phyloP scores from a whole-genome alignment of 2,888 invertebrate species.

The Drosophila gaucha region DNA sequence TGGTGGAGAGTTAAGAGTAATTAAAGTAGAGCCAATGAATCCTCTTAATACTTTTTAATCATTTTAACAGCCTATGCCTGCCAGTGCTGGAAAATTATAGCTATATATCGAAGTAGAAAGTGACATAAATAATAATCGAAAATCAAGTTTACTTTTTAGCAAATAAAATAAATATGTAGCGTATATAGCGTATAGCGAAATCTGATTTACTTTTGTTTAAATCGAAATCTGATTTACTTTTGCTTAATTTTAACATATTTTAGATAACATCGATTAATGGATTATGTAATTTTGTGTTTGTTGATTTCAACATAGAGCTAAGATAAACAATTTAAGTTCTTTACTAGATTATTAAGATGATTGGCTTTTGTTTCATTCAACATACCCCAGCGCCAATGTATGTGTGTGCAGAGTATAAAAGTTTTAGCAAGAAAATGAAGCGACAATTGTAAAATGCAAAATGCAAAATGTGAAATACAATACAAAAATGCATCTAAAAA shows the following conservation, averaged over 20 bases:
- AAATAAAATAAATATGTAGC: too few relatives aligned
- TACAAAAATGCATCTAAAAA: constrained; percentile 60
- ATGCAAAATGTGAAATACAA: constrained; percentile 39
- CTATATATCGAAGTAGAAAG: background rate
- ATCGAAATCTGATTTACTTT: too few relatives aligned
- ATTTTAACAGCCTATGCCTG: background rate
- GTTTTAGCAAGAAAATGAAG: constrained; percentile 20
- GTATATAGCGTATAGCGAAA: too few relatives aligned
- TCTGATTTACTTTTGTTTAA: too few relatives aligned
- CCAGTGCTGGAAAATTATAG: background rate
- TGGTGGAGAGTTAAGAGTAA: background rate
- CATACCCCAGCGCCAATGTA: background rate
- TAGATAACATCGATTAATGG: too few relatives aligned
- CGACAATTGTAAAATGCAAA: constrained; percentile 49
- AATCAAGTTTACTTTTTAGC: too few relatives aligned
- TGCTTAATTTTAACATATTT: too few relatives aligned
- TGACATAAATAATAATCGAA: background rate
- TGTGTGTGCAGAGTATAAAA: background rate
- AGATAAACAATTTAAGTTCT: too few relatives aligned
- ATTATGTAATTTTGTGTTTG: too few relatives aligned
- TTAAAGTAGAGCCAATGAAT: background rate
- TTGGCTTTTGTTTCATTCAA: background rate
- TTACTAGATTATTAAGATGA: background rate
- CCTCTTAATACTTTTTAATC: background rate
- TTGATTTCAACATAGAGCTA: too few relatives aligned